A percentile compares a stretch with the other conserved stretches of the same genome.
Conservation (phyloP, 1,140 invertebrate genomes). For the Metaphire vulgaris region DNA sequence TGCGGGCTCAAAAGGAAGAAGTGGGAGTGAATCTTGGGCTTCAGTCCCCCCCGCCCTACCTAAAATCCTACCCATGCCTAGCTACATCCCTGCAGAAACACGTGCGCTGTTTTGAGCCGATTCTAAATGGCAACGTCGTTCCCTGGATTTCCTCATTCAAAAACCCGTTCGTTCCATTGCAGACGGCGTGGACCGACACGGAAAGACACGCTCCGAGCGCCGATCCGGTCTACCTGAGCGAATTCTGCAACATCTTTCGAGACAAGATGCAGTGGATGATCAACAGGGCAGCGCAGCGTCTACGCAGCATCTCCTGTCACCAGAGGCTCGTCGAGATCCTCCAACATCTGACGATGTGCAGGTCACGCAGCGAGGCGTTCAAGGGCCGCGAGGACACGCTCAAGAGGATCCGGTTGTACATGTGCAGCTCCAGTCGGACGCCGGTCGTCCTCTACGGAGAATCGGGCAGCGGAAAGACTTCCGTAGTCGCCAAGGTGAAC, state of each 20-base stretch:
- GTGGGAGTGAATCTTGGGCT: too few relatives aligned
- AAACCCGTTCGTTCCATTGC: too few relatives aligned
- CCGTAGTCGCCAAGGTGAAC: conserved; percentile 40
- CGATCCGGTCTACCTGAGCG: conserved; percentile 82
- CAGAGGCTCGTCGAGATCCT: conserved; percentile 67
- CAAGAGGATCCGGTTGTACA: conserved; percentile 70
- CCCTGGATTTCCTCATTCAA: too few relatives aligned
- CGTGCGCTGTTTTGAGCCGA: too few relatives aligned
- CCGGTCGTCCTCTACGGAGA: conserved; percentile 42
- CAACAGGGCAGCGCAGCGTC: background rate
- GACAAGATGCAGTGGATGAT: conserved; percentile 75
- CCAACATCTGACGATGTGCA: conserved; percentile 88
- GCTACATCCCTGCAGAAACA: too few relatives aligned
- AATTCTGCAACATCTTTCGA: conserved; percentile 73
- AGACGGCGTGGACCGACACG: conserved; percentile 85
- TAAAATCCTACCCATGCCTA: too few relatives aligned
- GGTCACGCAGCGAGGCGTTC: conserved; percentile 85
- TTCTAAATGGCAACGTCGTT: too few relatives aligned
- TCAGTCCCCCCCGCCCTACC: too few relatives aligned
- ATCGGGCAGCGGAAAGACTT: conserved; percentile 44
- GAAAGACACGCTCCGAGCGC: conserved; percentile 83
- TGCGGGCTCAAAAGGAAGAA: too few relatives aligned
- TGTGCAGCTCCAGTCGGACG: conserved; percentile 3
- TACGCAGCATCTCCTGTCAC: conserved; percentile 51
- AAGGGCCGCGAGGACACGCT: conserved; percentile 80